A percentile compares a stretch with the other conserved stretches of the same genome.
Evolutionary conservation across 2,797 vertebrate genomes (phyloP).

Genomic region (Amazona finschi): DNA sequence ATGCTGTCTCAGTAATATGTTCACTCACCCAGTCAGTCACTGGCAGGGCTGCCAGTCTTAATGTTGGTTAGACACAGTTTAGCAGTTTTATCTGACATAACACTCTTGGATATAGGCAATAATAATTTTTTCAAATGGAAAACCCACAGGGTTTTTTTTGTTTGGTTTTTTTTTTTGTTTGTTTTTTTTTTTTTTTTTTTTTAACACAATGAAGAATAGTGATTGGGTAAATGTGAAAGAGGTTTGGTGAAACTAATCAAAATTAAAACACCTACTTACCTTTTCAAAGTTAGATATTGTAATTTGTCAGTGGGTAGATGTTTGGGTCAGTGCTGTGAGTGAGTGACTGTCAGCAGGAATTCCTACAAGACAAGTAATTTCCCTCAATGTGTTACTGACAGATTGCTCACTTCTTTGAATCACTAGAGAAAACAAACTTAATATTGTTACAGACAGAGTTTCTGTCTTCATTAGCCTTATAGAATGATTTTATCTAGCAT

Average conservation of each 20-base stretch:
- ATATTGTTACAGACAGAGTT: constrained; percentile 88
- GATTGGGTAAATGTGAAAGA: constrained; percentile 76
- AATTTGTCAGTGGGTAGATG: constrained; percentile 93
- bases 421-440: constrained; percentile 91
- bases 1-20: constrained; percentile 88
- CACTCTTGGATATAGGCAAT: constrained; percentile 74
- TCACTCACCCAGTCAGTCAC: constrained; percentile 88
- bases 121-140: constrained; percentile 64
- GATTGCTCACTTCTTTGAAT: constrained; percentile 93
- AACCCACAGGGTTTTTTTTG: not conserved
- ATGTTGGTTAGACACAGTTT: constrained; percentile 84
- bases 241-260: constrained; percentile 84
- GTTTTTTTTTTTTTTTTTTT: not conserved
- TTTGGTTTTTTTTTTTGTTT: not conserved
- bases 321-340: constrained; percentile 79
- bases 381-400: constrained; percentile 93
- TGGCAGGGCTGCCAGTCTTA: constrained; percentile 91
- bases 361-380: constrained; percentile 93
- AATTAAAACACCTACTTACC: constrained; percentile 87
- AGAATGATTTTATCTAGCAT: constrained; percentile 81
- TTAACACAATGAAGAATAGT: constrained; percentile 11
- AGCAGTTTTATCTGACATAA: constrained; percentile 88
- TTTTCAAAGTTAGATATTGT: constrained; percentile 87
- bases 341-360: constrained; percentile 90
- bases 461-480: constrained; percentile 96